These are phyloP conservation scores for Cacatua alba DNA, from an alignment of 2,113 vertebrate species.

Conservation along the genomic window DNA sequence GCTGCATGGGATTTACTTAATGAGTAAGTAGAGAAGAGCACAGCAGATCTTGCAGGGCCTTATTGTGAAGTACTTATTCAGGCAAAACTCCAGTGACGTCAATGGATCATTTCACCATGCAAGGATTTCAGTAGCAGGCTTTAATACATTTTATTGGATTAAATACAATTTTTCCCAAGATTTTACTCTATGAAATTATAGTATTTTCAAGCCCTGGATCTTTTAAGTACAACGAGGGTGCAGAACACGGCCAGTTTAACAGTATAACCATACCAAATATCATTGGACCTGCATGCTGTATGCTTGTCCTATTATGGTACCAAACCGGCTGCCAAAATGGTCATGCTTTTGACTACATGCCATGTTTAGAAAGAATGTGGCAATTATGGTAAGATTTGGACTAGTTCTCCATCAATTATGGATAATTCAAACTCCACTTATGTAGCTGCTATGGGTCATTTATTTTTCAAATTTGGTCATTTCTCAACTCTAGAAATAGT, in stretches of 20 bases:
- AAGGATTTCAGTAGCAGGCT: background rate
- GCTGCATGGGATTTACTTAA: constrained; percentile 14
- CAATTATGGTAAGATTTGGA: constrained; percentile 36
- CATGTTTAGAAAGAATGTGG: background rate
- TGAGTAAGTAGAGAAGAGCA: background rate
- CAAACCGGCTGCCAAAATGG: constrained; percentile 14
- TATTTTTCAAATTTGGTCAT: background rate
- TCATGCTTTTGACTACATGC: background rate
- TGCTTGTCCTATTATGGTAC: background rate
- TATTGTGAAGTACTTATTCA: background rate
- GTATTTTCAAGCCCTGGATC: background rate
- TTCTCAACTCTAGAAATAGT: background rate
- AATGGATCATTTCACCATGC: background rate
- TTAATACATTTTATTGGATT: background rate
- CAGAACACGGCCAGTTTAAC: background rate
- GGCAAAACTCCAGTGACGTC: constrained; percentile 1
- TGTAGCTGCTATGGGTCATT: background rate
- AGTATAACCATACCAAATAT: background rate
- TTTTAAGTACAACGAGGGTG: background rate
- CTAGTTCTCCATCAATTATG: background rate
- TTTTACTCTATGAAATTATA: background rate
- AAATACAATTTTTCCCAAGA: background rate
- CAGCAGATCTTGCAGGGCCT: background rate
- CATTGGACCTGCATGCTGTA: background rate
- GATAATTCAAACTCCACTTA: background rate